A percentile compares a stretch with the other conserved stretches of the same genome.
phyloP scores from a whole-genome alignment of 2,888 invertebrate species.

The Sialis fuliginosa region DNA sequence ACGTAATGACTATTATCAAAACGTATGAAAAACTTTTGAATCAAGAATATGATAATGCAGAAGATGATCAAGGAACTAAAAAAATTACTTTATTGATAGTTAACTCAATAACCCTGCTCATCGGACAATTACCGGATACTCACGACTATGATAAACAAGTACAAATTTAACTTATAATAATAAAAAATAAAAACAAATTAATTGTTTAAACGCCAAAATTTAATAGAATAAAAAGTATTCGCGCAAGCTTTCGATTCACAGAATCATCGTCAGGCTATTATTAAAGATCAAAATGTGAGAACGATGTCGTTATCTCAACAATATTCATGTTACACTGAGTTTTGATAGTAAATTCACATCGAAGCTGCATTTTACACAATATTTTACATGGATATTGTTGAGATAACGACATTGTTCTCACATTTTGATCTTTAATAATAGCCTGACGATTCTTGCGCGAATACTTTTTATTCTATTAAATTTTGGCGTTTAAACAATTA shows the following conservation, averaged over 20 bases:
- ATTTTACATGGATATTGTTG: background rate
- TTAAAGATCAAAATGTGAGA: too few species aligned
- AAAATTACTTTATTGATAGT: slow-evolving; percentile 17
- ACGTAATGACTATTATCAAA: slow-evolving; percentile 13
- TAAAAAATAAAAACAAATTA: too few species aligned
- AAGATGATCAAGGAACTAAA: slow-evolving; percentile 20
- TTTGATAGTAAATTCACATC: slow-evolving; percentile 20
- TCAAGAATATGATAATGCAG: slow-evolving; percentile 17
- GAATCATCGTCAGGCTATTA: too few species aligned
- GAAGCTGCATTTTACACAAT: slow-evolving; percentile 10
- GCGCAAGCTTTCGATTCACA: too few species aligned
- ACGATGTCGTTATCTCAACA: background rate
- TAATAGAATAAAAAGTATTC: too few species aligned
- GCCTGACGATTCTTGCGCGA: too few species aligned
- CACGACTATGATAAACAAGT: slow-evolving; percentile 16
- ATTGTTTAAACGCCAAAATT: too few species aligned
- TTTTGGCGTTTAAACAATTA: too few species aligned
- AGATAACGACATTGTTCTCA: too few species aligned
- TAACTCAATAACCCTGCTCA: slow-evolving; percentile 16
- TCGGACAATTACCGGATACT: slow-evolving; percentile 14
- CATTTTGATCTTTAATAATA: too few species aligned
- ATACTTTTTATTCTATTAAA: too few species aligned
- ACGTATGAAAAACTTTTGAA: slow-evolving; percentile 20
- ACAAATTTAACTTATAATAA: slow-evolving; percentile 6
- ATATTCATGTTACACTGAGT: background rate